Conservation (phyloP, 2,888 invertebrate species). For the Noctua comes region DNA sequence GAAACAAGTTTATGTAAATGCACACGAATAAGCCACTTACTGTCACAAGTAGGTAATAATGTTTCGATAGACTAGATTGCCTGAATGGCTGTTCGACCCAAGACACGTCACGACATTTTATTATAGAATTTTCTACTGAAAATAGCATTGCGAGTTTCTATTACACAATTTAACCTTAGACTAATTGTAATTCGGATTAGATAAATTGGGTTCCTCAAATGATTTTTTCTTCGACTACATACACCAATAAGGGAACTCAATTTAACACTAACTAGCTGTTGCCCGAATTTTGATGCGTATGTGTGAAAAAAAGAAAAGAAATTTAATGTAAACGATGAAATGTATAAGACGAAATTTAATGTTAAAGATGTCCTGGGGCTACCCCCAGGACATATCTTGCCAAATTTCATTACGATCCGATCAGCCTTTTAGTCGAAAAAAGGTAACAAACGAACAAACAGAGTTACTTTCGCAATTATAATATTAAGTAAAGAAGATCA, state of each 20-base stretch:
- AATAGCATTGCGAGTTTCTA: neutral
- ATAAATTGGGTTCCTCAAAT: neutral
- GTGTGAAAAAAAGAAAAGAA: too few relatives aligned
- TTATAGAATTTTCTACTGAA: neutral
- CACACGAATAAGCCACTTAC: constrained; percentile 18
- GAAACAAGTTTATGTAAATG: neutral
- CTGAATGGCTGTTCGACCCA: neutral
- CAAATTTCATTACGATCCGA: too few relatives aligned
- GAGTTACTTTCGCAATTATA: too few relatives aligned
- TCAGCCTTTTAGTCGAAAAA: too few relatives aligned
- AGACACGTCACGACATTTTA: neutral
- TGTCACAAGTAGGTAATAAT: neutral
- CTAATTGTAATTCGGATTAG: neutral
- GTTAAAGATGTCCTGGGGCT: too few relatives aligned
- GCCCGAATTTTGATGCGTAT: too few relatives aligned
- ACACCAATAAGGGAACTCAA: neutral
- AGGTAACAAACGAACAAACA: too few relatives aligned
- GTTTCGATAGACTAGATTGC: constrained; percentile 2
- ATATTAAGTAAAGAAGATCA: neutral
- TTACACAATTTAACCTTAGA: neutral
- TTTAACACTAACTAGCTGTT: neutral
- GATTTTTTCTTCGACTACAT: neutral
- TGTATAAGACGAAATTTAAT: too few relatives aligned
- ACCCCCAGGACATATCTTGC: too few relatives aligned
- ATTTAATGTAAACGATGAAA: too few relatives aligned